Evolutionary conservation across 2,888 invertebrate genomes (phyloP).

Genomic region (Drosophila emarginata): DNA sequence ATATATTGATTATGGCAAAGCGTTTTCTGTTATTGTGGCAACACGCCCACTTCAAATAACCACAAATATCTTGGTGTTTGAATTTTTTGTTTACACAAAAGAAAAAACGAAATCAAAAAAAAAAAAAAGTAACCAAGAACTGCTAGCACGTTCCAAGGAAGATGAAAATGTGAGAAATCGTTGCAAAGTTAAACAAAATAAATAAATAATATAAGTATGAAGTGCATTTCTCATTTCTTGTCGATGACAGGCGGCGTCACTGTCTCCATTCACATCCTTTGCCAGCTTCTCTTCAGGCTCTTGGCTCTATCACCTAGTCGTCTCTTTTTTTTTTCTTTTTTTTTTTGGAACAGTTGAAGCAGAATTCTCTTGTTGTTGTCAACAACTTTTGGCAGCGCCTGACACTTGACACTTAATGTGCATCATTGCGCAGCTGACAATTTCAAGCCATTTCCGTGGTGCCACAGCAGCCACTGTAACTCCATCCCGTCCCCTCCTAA

Average conservation of each 20-base stretch:
- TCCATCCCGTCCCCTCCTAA: background rate
- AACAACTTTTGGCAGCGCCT: constrained; percentile 67
- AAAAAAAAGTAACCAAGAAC: constrained; percentile 25
- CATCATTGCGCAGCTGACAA: constrained; percentile 77
- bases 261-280: constrained; percentile 21
- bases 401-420: constrained; percentile 77
- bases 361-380: constrained; percentile 56
- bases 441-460: constrained; percentile 75
- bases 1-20: constrained; percentile 60
- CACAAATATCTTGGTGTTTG: constrained; percentile 56
- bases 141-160: constrained; percentile 20
- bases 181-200: constrained; percentile 32
- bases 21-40: constrained; percentile 51
- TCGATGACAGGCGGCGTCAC: constrained; percentile 53
- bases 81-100: constrained; percentile 57
- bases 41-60: constrained; percentile 49
- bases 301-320: background rate
- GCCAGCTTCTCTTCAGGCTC: background rate
- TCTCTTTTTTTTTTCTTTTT: background rate
- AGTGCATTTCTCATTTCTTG: constrained; percentile 39
- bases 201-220: constrained; percentile 58
- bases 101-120: background rate
- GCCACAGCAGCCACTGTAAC: constrained; percentile 45
- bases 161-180: constrained; percentile 11
- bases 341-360: background rate